Evolutionary conservation across 53 echinoderm and acorn worm species (phyloP).

Genomic region (Crossaster papposus): DNA sequence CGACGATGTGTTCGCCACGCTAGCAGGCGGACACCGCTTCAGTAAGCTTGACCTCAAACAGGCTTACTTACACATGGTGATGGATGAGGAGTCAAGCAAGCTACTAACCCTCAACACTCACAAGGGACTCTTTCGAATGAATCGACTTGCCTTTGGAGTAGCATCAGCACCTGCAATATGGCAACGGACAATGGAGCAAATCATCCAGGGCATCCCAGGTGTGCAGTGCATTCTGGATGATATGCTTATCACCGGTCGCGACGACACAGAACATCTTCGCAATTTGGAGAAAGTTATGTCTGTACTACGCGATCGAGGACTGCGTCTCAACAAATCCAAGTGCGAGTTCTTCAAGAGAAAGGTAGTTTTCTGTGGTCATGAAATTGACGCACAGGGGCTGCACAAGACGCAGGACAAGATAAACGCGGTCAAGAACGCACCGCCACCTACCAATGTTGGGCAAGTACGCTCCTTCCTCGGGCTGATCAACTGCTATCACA

Average conservation of each 20-base stretch:
- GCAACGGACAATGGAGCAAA: conserved; percentile 73
- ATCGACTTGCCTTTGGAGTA: conserved; percentile 70
- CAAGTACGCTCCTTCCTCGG: conserved; percentile 66
- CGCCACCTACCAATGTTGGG: conserved; percentile 55
- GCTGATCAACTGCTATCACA: conserved; percentile 64
- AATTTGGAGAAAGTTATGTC: conserved; percentile 62
- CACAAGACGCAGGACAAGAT: conserved; percentile 56
- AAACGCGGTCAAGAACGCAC: conserved; percentile 59
- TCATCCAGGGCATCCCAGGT: conserved; percentile 61
- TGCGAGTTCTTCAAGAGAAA: too few species aligned
- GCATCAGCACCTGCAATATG: conserved; percentile 80
- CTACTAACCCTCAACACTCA: conserved; percentile 72
- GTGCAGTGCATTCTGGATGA: conserved; percentile 70
- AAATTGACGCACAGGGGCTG: conserved; percentile 51
- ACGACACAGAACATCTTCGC: conserved; percentile 62
- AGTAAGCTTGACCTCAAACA: conserved; percentile 73
- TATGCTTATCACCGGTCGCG: conserved; percentile 74
- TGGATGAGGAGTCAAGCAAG: conserved; percentile 62
- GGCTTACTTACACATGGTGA: conserved; percentile 67
- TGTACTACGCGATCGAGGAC: conserved; percentile 50
- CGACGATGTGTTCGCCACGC: conserved; percentile 44
- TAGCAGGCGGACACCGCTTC: conserved; percentile 66
- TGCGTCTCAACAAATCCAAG: conserved; percentile 68
- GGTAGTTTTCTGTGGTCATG: conserved; percentile 69
- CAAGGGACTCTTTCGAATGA: conserved; percentile 66